These are phyloP conservation scores for Pristiophorus japonicus DNA, from an alignment of 2,113 vertebrate genomes.

Conservation along the genomic window DNA sequence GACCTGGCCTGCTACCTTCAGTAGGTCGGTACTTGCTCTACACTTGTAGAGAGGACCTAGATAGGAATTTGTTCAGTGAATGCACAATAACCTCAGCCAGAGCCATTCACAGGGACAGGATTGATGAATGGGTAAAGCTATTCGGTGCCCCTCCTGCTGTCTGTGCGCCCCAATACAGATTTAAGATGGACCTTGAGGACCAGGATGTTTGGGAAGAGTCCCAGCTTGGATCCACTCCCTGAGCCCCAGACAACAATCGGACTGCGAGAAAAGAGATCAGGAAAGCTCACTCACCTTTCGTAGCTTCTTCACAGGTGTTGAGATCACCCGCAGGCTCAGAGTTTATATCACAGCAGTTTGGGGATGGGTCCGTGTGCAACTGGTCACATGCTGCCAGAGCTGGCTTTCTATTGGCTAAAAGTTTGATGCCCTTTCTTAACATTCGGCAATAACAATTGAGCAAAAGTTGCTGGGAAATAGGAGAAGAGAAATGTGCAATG, in stretches of 20 bases:
- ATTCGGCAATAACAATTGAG: not conserved
- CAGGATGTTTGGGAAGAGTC: not conserved
- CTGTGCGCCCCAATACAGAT: too few species aligned
- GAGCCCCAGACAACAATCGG: not conserved
- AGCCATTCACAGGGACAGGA: too few species aligned
- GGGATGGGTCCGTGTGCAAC: not conserved
- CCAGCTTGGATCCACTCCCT: not conserved
- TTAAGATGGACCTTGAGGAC: too few species aligned
- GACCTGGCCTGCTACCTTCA: too few species aligned
- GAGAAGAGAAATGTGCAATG: not conserved
- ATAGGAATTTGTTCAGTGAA: too few species aligned
- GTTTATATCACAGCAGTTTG: not conserved
- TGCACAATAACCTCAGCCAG: too few species aligned
- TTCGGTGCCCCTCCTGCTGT: too few species aligned
- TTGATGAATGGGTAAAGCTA: too few species aligned
- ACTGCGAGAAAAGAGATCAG: not conserved
- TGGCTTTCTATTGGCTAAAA: not conserved
- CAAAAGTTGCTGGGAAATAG: not conserved
- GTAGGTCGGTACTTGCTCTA: too few species aligned
- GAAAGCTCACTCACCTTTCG: not conserved
- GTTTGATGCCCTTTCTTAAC: not conserved
- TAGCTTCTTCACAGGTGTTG: not conserved
- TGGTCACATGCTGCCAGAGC: not conserved
- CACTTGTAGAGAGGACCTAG: too few species aligned
- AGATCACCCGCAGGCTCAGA: not conserved